These are phyloP conservation scores for Sitta europaea DNA, from an alignment of 2,113 vertebrate genomes.

Conservation along the genomic window DNA sequence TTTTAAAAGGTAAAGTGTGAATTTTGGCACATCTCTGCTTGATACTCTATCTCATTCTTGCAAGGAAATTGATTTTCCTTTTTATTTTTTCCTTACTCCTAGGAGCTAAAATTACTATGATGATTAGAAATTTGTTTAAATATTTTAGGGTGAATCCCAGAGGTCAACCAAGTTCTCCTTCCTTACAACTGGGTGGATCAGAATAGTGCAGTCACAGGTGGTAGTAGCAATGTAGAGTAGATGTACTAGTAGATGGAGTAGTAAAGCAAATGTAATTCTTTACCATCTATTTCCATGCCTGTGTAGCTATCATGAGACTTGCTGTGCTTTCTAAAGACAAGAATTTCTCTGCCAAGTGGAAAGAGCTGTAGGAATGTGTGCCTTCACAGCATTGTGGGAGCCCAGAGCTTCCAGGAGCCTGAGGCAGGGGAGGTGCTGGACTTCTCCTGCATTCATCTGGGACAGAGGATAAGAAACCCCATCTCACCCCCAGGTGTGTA, in stretches of 20 bases:
- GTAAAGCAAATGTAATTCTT: not conserved
- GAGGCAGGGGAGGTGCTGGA: not conserved
- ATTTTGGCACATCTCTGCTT: not conserved
- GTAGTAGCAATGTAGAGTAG: not conserved
- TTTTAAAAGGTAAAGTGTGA: not conserved
- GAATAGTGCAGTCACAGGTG: not conserved
- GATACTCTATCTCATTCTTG: not conserved
- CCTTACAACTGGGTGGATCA: not conserved
- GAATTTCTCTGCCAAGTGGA: not conserved
- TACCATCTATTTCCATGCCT: not conserved
- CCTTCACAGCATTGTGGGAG: not conserved
- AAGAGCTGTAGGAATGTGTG: not conserved
- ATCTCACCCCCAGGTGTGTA: not conserved
- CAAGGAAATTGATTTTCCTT: not conserved
- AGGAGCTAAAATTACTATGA: not conserved
- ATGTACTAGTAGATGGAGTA: not conserved
- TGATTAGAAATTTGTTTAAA: not conserved
- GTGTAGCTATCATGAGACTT: not conserved
- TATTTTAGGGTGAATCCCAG: not conserved
- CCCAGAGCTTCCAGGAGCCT: not conserved
- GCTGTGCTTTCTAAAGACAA: not conserved
- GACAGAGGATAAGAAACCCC: not conserved
- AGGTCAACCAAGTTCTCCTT: not conserved
- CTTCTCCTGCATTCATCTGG: accelerated
- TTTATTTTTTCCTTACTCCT: not conserved